These are phyloP conservation scores for Eugnorisma glareosa DNA, from an alignment of 2,888 invertebrate genomes.

Conservation along the genomic window DNA sequence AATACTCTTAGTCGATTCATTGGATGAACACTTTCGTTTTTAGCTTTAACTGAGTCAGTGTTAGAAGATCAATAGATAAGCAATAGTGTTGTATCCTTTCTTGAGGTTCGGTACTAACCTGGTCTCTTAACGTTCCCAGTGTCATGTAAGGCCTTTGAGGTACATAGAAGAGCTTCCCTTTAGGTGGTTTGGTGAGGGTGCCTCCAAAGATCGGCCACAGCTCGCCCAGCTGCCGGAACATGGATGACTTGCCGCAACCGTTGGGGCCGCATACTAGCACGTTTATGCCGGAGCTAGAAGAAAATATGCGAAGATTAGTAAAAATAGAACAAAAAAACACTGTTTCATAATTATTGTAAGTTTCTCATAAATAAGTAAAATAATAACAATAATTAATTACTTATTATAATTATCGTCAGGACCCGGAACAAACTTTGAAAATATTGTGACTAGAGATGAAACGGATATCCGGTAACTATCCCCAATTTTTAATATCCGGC, in stretches of 20 bases:
- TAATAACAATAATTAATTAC: not conserved
- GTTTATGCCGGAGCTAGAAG: conserved; percentile 96
- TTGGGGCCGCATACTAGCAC: conserved; percentile 99
- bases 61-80: not conserved
- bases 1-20: no score
- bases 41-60: not conserved
- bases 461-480: no score
- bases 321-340: no score
- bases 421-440: not conserved
- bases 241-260: conserved; percentile 99
- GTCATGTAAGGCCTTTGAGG: conserved; percentile 99
- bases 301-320: not conserved
- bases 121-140: conserved; percentile 97
- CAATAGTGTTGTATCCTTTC: not conserved
- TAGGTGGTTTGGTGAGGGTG: conserved; percentile 97
- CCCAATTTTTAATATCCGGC: no score
- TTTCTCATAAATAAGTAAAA: not conserved
- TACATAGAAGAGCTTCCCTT: conserved; percentile 98
- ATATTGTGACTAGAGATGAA: no score
- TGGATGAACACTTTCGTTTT: no score
- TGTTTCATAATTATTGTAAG: no score
- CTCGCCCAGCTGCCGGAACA: conserved; percentile 99
- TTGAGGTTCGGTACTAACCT: conserved; percentile 86
- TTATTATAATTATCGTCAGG: not conserved
- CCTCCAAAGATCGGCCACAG: conserved; percentile 99